phyloP scores from a whole-genome alignment of 2,888 invertebrate genomes.

The Notodromas monacha region DNA sequence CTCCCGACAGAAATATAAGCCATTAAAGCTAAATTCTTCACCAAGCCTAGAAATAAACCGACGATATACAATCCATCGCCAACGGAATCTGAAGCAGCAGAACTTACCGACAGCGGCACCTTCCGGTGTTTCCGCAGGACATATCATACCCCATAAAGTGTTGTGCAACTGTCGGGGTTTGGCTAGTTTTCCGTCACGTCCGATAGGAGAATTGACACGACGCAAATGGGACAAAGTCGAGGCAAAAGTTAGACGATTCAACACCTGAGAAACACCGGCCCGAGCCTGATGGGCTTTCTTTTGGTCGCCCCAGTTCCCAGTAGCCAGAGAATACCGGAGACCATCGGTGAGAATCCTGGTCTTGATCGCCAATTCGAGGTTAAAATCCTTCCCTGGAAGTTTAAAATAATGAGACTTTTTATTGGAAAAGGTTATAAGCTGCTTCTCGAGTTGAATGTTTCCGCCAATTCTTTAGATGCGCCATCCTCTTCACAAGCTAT shows the following conservation, averaged over 20 bases:
- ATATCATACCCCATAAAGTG: slow-evolving; percentile 98
- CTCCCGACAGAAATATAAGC: slow-evolving; percentile 98
- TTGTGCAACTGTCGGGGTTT: slow-evolving; percentile 96
- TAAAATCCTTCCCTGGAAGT: slow-evolving; percentile 97
- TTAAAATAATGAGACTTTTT: no score
- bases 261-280: slow-evolving; percentile 84
- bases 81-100: not conserved
- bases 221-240: slow-evolving; percentile 92
- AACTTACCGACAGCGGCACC: slow-evolving; percentile 38
- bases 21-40: slow-evolving; percentile 96
- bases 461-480: no score
- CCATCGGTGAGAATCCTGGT: slow-evolving; percentile 95
- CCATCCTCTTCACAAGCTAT: no score
- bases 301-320: slow-evolving; percentile 99
- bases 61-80: not conserved
- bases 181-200: slow-evolving; percentile 90
- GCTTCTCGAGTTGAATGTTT: no score
- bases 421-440: no score
- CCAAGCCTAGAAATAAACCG: slow-evolving; percentile 41
- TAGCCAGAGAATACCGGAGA: slow-evolving; percentile 81
- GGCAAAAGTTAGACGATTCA: slow-evolving; percentile 89
- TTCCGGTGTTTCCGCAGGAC: slow-evolving; percentile 97
- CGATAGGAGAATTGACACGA: slow-evolving; percentile 93
- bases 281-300: slow-evolving; percentile 97
- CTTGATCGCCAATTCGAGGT: slow-evolving; percentile 76